These are phyloP conservation scores for Trachelipus rathkii DNA, from an alignment of 1,140 invertebrate genomes.

Conservation along the genomic window DNA sequence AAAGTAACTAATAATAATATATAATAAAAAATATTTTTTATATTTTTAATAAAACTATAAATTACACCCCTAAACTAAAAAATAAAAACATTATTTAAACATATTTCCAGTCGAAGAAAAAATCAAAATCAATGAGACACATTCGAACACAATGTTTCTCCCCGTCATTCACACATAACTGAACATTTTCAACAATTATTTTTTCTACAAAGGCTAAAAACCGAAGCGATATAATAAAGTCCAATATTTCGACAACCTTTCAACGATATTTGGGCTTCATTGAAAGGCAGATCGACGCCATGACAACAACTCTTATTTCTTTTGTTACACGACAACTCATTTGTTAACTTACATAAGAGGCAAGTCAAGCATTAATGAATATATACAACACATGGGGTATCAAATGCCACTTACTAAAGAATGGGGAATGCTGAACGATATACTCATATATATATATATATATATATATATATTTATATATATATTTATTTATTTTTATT, in stretches of 20 bases:
- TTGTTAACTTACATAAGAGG: not conserved
- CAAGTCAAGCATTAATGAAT: not conserved
- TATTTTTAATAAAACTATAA: too few species aligned
- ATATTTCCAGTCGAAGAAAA: not conserved
- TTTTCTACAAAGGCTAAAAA: conserved; percentile 1
- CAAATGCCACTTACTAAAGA: not conserved
- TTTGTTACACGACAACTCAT: not conserved
- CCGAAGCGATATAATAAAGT: not conserved
- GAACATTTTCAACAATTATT: conserved; percentile 8
- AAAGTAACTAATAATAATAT: too few species aligned
- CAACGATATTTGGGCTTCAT: conserved; percentile 4
- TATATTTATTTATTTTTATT: not conserved
- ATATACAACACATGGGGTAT: not conserved
- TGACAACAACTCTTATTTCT: not conserved
- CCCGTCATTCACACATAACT: conserved; percentile 5
- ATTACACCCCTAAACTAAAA: too few species aligned
- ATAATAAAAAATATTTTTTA: too few species aligned
- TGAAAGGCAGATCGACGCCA: not conserved
- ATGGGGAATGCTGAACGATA: not conserved
- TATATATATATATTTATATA: conserved; percentile 11
- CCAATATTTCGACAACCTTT: conserved; percentile 10
- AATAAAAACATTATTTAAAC: too few species aligned
- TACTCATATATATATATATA: conserved; percentile 2
- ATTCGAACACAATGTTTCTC: not conserved
- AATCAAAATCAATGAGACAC: not conserved